Evolutionary conservation across 2,797 vertebrate species (phyloP).

Genomic region (Brachyrhaphis roseni): DNA sequence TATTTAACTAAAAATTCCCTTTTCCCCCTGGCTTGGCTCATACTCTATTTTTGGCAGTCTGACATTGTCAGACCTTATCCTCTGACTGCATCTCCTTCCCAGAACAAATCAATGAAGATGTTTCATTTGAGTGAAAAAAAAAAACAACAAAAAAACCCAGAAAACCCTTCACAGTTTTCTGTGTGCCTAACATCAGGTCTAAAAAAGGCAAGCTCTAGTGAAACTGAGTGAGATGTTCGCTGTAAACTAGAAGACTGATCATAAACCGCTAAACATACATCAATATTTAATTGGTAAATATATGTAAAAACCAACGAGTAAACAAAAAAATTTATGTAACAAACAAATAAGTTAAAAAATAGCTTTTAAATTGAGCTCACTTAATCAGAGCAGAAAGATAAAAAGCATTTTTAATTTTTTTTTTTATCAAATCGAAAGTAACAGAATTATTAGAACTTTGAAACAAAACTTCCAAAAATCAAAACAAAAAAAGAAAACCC

Average conservation of each 20-base stretch:
- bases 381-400: not conserved
- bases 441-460: not conserved
- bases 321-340: not conserved
- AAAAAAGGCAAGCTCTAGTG: constrained; percentile 2
- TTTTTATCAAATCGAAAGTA: not conserved
- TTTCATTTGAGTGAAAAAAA: constrained; percentile 53
- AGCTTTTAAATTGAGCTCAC: not conserved
- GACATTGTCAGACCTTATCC: constrained; percentile 56
- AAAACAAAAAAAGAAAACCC: not conserved
- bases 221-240: constrained; percentile 16
- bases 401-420: not conserved
- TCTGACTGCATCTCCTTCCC: constrained; percentile 28
- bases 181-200: constrained; percentile 26
- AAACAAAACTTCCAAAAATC: not conserved
- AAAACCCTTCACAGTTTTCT: constrained; percentile 20
- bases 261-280: not conserved
- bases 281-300: not conserved
- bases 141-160: constrained; percentile 1
- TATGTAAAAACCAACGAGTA: not conserved
- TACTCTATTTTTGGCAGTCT: constrained; percentile 42
- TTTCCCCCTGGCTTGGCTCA: constrained; percentile 8
- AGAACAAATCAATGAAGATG: constrained; percentile 40
- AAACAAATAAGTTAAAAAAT: not conserved
- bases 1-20: constrained; percentile 43
- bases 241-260: constrained; percentile 17